A percentile compares a stretch with the other conserved stretches of the same genome.
These are phyloP conservation scores for Anguilla rostrata DNA, from an alignment of 2,113 vertebrate genomes.

Conservation along the genomic window DNA sequence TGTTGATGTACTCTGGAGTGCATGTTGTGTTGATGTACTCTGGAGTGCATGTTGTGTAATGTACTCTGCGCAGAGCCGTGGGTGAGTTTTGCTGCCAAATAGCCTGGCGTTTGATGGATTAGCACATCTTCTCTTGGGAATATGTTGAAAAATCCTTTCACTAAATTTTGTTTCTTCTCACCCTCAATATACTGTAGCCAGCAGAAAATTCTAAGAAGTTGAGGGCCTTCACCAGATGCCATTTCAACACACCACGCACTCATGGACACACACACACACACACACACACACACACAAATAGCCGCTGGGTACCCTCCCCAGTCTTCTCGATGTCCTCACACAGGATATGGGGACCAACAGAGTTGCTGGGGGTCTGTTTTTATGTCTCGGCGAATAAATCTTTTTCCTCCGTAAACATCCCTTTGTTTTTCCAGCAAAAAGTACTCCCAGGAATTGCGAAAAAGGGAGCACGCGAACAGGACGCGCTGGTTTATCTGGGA, in stretches of 20 bases:
- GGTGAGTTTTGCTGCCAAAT: neutral
- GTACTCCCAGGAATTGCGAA: neutral
- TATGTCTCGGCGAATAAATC: neutral
- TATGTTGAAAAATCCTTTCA: neutral
- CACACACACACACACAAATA: neutral
- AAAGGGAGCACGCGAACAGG: neutral
- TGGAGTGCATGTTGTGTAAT: too few relatives aligned
- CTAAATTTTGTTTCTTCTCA: neutral
- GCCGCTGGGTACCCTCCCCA: too few relatives aligned
- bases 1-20: too few relatives aligned
- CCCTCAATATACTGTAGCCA: neutral
- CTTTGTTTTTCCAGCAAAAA: neutral
- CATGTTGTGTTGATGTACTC: too few relatives aligned
- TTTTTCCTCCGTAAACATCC: constrained; percentile 1
- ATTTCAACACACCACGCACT: neutral
- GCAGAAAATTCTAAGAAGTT: neutral
- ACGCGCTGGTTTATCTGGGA: neutral
- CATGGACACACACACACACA: neutral
- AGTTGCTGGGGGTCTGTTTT: neutral
- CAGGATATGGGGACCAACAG: neutral
- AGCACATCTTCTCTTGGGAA: neutral
- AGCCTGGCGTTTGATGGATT: neutral
- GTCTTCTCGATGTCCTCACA: neutral
- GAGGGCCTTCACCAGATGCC: neutral
- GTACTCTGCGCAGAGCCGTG: neutral